These are phyloP conservation scores for Thaleichthys pacificus DNA, from an alignment of 2,797 vertebrate genomes.

Conservation along the genomic window DNA sequence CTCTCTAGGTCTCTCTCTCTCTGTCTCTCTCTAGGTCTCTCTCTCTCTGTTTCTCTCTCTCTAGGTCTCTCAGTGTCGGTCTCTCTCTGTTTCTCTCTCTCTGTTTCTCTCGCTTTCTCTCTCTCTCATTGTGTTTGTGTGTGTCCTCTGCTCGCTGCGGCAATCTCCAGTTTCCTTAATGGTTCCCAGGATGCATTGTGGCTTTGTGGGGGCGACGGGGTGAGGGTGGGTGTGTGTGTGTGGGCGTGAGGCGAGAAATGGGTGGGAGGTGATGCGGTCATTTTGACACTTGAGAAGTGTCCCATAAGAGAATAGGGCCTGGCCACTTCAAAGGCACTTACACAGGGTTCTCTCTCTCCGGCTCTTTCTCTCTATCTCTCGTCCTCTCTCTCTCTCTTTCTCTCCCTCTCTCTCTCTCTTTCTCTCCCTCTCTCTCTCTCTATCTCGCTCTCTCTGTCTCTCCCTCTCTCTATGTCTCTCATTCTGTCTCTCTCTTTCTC, in stretches of 20 bases:
- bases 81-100: conserved; percentile 44
- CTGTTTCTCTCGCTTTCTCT: conserved; percentile 48
- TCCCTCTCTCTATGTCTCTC: neutral
- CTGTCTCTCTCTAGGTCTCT: neutral
- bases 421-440: too few relatives aligned
- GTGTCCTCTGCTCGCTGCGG: conserved; percentile 76
- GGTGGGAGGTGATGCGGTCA: conserved; percentile 67
- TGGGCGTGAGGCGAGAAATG: conserved; percentile 18
- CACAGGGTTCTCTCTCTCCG: conserved; percentile 21
- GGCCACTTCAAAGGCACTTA: conserved; percentile 61
- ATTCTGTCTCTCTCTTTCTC: neutral
- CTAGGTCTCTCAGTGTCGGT: neutral
- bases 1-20: conserved; percentile 3
- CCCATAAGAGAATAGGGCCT: conserved; percentile 64
- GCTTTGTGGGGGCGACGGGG: conserved; percentile 69
- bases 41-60: conserved; percentile 39
- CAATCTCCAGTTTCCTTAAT: conserved; percentile 83
- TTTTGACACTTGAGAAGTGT: conserved; percentile 77
- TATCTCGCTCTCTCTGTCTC: too few relatives aligned
- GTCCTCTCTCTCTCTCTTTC: conserved; percentile 2
- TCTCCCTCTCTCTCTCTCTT: too few relatives aligned
- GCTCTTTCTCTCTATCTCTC: neutral
- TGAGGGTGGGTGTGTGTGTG: conserved; percentile 43
- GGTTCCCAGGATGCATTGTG: conserved; percentile 84
- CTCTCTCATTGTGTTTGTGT: conserved; percentile 73